phyloP scores from a whole-genome alignment of 2,797 vertebrate species.

The Pseudomugil gertrudae region DNA sequence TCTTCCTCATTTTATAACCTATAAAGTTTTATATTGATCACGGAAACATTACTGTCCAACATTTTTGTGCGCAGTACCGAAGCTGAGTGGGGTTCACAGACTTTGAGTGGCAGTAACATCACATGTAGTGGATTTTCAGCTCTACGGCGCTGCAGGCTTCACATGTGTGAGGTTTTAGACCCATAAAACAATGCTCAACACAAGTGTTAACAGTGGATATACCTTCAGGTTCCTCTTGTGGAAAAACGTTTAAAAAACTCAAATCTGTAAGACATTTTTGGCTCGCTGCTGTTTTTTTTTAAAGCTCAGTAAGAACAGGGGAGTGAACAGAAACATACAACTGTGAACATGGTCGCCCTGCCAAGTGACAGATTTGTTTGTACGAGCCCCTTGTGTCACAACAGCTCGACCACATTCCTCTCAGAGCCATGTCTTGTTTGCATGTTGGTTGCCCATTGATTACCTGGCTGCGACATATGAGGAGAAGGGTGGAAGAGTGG shows the following conservation, averaged over 20 bases:
- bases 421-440: conserved; percentile 68
- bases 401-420: conserved; percentile 49
- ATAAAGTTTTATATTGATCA: neutral
- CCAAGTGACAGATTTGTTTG: conserved; percentile 71
- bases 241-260: conserved; percentile 5
- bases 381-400: conserved; percentile 55
- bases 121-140: neutral
- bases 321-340: conserved; percentile 49
- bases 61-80: neutral
- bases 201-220: neutral
- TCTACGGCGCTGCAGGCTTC: neutral
- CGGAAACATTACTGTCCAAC: neutral
- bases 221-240: neutral
- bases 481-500: conserved; percentile 37
- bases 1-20: neutral
- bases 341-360: conserved; percentile 19
- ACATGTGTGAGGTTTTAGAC: neutral
- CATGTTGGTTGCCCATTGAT: conserved; percentile 76
- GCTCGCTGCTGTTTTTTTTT: conserved; percentile 26
- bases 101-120: neutral
- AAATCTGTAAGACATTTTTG: neutral
- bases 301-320: conserved; percentile 34
- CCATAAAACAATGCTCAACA: neutral
- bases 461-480: conserved; percentile 66
- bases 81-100: neutral